phyloP scores from a whole-genome alignment of 2,888 invertebrate species.

The Aphodius sticticus region DNA sequence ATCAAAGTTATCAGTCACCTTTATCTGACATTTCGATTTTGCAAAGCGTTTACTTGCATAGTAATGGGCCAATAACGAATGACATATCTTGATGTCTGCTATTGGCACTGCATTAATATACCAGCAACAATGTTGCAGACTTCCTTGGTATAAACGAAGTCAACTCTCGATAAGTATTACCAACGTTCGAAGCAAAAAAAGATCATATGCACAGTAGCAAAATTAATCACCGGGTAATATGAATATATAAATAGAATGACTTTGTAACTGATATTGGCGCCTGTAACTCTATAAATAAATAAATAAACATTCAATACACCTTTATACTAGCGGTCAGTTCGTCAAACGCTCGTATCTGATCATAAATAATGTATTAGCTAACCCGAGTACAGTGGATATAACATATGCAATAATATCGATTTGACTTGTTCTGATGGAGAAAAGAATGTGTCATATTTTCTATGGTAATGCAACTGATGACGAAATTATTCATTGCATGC shows the following conservation, averaged over 20 bases:
- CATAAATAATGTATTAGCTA: neutral
- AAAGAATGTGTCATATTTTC: neutral
- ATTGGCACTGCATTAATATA: neutral
- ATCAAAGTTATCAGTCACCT: no score
- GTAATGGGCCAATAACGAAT: no score
- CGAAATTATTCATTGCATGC: neutral
- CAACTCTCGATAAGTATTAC: neutral
- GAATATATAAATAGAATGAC: conserved; percentile 4
- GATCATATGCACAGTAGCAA: neutral
- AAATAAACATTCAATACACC: conserved; percentile 4
- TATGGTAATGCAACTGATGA: neutral
- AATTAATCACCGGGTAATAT: neutral
- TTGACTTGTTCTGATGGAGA: neutral
- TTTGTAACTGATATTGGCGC: neutral
- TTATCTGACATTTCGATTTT: no score
- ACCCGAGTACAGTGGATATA: neutral
- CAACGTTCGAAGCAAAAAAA: neutral
- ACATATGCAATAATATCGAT: neutral
- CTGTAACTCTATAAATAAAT: neutral
- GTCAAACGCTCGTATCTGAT: neutral
- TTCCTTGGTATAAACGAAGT: neutral
- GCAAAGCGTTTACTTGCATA: no score
- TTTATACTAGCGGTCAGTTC: neutral
- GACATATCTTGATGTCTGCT: neutral
- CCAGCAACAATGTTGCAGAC: neutral